These are phyloP conservation scores for Scomber scombrus DNA, from an alignment of 2,113 vertebrate species.

Conservation along the genomic window DNA sequence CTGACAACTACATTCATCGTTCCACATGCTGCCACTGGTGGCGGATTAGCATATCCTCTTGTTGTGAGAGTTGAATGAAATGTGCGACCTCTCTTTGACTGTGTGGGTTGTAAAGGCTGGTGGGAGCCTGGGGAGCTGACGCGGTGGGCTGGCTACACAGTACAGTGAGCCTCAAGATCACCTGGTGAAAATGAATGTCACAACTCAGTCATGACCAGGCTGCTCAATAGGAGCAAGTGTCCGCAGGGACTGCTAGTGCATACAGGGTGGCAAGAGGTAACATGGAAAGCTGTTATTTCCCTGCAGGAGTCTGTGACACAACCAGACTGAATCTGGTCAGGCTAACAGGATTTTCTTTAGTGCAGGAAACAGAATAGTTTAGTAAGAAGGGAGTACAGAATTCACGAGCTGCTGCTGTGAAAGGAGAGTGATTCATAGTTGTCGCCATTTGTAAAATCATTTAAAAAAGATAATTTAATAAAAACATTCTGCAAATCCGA, in stretches of 20 bases:
- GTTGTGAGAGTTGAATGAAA: slow-evolving; percentile 55
- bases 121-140: not conserved
- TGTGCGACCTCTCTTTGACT: slow-evolving; percentile 31
- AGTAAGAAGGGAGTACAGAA: not conserved
- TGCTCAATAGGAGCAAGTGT: slow-evolving; percentile 32
- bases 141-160: not conserved
- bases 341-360: slow-evolving; percentile 18
- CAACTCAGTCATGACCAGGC: slow-evolving; percentile 47
- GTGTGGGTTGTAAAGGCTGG: slow-evolving; percentile 28
- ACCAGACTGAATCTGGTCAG: slow-evolving; percentile 10
- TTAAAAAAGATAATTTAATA: too few species aligned
- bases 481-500: not conserved
- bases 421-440: not conserved
- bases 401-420: not conserved
- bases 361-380: slow-evolving; percentile 17
- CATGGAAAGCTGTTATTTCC: slow-evolving; percentile 42
- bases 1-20: slow-evolving; percentile 49
- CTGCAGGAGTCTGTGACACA: slow-evolving; percentile 34
- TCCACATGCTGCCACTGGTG: slow-evolving; percentile 30
- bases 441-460: not conserved
- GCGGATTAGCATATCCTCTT: slow-evolving; percentile 56
- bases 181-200: slow-evolving; percentile 67
- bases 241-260: slow-evolving; percentile 13
- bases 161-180: slow-evolving; percentile 32
- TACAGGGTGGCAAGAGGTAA: slow-evolving; percentile 30